Conservation (phyloP, 1,140 invertebrate species). For the Hylaeus anthracinus region DNA sequence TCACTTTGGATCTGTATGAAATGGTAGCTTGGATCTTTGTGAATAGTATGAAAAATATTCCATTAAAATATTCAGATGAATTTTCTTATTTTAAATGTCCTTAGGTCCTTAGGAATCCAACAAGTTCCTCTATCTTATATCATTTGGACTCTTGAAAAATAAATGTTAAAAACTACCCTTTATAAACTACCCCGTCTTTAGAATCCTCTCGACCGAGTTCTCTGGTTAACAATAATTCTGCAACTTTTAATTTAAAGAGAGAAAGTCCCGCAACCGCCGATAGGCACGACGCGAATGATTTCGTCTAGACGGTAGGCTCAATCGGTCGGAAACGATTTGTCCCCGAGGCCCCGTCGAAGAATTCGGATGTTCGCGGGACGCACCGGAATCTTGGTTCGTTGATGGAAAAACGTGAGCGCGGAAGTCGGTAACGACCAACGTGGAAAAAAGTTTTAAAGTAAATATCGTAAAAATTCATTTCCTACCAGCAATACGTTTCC, state of each 20-base stretch:
- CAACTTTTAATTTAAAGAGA: not conserved
- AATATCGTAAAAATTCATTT: conserved; percentile 72
- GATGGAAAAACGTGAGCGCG: conserved; percentile 50
- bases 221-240: not conserved
- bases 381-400: conserved; percentile 39
- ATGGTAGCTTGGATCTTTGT: too few species aligned
- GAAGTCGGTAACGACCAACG: conserved; percentile 61
- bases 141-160: too few species aligned
- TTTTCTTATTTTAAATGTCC: too few species aligned
- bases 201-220: too few species aligned
- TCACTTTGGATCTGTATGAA: too few species aligned
- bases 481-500: conserved; percentile 65
- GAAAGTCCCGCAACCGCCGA: not conserved
- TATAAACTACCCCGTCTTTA: too few species aligned
- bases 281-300: conserved; percentile 46
- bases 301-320: conserved; percentile 44
- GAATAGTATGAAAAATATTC: too few species aligned
- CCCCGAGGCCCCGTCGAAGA: conserved; percentile 36
- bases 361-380: conserved; percentile 37
- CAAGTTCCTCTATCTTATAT: too few species aligned
- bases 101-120: too few species aligned
- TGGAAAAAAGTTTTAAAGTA: conserved; percentile 66
- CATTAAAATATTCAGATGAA: too few species aligned
- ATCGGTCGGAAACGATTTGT: conserved; percentile 62
- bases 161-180: too few species aligned